These are phyloP conservation scores for Vulpes lagopus DNA, from an alignment of 2,113 vertebrate genomes.

Conservation along the genomic window DNA sequence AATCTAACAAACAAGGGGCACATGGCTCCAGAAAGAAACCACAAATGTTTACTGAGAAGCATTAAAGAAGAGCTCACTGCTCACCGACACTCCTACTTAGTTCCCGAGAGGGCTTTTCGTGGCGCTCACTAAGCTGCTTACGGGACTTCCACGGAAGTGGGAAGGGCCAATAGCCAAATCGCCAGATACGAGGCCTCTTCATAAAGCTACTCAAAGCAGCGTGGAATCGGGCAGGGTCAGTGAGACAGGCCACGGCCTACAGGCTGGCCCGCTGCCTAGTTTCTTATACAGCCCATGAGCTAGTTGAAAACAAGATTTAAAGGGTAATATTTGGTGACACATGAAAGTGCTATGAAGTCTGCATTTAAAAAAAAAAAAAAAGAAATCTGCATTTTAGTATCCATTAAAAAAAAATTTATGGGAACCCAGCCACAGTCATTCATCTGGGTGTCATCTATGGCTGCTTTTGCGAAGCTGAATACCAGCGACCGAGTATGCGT, in stretches of 20 bases:
- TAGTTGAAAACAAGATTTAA: background rate
- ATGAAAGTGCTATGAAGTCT: background rate
- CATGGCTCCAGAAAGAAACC: background rate
- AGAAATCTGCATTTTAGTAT: background rate
- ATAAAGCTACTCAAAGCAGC: background rate
- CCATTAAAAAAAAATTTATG: background rate
- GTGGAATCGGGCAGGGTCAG: background rate
- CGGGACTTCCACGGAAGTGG: accelerated
- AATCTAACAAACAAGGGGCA: too few relatives aligned
- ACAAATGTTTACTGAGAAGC: background rate
- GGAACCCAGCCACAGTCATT: too few relatives aligned
- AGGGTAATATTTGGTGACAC: background rate
- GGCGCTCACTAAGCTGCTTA: background rate
- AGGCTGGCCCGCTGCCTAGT: background rate
- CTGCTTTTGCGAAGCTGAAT: background rate
- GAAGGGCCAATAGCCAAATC: background rate
- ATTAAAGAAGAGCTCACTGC: background rate
- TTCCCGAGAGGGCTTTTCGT: background rate
- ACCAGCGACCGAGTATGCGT: accelerated
- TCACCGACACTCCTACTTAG: background rate
- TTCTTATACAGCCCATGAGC: background rate
- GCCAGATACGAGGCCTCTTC: background rate
- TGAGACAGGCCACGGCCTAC: background rate
- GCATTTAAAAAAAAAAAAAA: too few relatives aligned
- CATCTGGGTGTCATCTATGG: accelerated